phyloP scores from a whole-genome alignment of 2,797 vertebrate genomes.

The Limosa lapponica region DNA sequence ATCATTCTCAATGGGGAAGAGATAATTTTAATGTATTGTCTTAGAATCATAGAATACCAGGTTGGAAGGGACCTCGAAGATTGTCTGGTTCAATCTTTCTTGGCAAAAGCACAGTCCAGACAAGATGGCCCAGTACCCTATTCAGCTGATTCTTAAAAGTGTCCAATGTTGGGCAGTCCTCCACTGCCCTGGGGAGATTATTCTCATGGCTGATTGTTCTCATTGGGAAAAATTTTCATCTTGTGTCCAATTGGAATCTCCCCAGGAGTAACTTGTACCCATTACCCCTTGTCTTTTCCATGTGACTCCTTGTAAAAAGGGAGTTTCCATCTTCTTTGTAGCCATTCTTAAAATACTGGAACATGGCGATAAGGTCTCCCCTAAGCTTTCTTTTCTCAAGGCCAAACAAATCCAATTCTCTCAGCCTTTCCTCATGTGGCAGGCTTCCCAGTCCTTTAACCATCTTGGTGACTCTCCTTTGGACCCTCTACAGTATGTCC shows the following conservation, averaged over 20 bases:
- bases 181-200: not conserved
- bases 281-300: not conserved
- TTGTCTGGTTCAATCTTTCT: not conserved
- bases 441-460: not conserved
- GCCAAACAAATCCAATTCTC: too few relatives aligned
- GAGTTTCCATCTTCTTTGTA: not conserved
- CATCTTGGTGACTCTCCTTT: not conserved
- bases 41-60: not conserved
- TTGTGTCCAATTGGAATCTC: not conserved
- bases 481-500: too few relatives aligned
- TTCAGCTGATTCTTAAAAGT: not conserved
- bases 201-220: not conserved
- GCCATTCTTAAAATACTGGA: not conserved
- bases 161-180: not conserved
- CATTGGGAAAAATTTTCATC: not conserved
- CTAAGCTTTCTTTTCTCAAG: not conserved
- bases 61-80: not conserved
- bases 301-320: not conserved
- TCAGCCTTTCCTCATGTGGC: too few relatives aligned
- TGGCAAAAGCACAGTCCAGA: not conserved
- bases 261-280: not conserved
- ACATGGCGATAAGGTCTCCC: not conserved
- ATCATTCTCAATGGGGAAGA: not conserved
- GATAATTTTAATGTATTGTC: not conserved
- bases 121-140: not conserved